phyloP scores from a whole-genome alignment of 37 sponge, comb jelly and placozoan species.

The Haliclona indistincta region DNA sequence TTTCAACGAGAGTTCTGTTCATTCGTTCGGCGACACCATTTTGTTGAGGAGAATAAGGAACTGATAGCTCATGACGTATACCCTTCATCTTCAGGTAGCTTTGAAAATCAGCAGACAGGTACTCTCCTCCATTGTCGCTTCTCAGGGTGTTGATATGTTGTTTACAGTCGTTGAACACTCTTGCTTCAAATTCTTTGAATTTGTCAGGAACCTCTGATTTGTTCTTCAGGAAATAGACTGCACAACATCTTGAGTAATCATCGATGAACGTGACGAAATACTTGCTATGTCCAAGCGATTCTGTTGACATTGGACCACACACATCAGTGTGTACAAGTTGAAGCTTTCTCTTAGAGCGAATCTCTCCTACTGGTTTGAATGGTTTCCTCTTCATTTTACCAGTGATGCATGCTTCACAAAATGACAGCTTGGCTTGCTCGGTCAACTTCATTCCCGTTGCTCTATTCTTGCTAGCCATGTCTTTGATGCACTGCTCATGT shows the following conservation, averaged over 20 bases:
- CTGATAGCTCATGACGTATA: slow-evolving; percentile 19
- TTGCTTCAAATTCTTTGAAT: slow-evolving; percentile 26
- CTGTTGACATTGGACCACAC: slow-evolving; percentile 32
- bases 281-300: slow-evolving; percentile 7
- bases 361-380: not conserved
- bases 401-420: slow-evolving; percentile 2
- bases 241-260: slow-evolving; percentile 21
- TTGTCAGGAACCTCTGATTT: slow-evolving; percentile 12
- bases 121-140: slow-evolving; percentile 22
- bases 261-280: slow-evolving; percentile 28
- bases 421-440: not conserved
- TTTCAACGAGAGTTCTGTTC: slow-evolving; percentile 3
- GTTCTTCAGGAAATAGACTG: slow-evolving; percentile 17
- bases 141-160: not conserved
- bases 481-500: not conserved
- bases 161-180: not conserved
- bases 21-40: slow-evolving; percentile 9
- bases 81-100: slow-evolving; percentile 8
- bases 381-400: not conserved
- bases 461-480: not conserved
- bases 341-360: not conserved
- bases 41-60: slow-evolving; percentile 18
- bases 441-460: not conserved
- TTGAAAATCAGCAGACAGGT: slow-evolving; percentile 9
- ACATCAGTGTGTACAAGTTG: slow-evolving; percentile 15